Percentiles rank a stretch among this genome's conserved stretches.
phyloP scores from a whole-genome alignment of 1,140 invertebrate species.

The Drosophila varians region DNA sequence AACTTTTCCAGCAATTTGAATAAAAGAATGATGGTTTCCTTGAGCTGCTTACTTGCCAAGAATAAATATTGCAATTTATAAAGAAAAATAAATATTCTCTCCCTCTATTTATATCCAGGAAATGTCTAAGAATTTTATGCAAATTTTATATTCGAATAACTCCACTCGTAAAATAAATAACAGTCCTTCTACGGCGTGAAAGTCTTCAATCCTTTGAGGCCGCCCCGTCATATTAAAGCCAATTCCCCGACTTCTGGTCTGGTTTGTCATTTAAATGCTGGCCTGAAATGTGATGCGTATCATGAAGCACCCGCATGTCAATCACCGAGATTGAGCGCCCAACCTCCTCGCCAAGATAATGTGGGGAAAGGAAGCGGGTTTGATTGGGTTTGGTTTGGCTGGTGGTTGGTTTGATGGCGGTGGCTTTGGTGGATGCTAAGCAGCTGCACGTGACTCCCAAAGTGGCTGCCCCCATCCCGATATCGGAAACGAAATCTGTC shows the following conservation, averaged over 20 bases:
- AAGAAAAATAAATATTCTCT: not conserved
- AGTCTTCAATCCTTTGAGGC: constrained; percentile 8
- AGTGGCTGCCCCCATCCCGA: constrained; percentile 28
- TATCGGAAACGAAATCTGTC: constrained; percentile 19
- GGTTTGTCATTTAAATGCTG: constrained; percentile 53
- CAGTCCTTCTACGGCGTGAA: not conserved
- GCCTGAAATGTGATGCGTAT: constrained; percentile 45
- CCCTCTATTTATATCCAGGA: not conserved
- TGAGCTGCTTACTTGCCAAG: no score
- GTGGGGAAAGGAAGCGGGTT: constrained; percentile 31
- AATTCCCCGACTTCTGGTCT: constrained; percentile 52
- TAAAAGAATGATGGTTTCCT: no score
- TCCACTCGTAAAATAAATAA: not conserved
- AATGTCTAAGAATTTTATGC: not conserved
- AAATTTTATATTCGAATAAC: not conserved
- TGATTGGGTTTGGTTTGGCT: constrained; percentile 14
- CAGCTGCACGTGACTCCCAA: constrained; percentile 77
- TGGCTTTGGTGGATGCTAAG: constrained; percentile 64
- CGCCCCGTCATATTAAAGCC: constrained; percentile 36
- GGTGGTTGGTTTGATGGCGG: constrained; percentile 48
- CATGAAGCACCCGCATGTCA: constrained; percentile 68
- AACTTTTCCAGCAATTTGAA: no score
- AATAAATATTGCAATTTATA: not conserved
- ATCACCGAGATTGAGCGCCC: constrained; percentile 66
- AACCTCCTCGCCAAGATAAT: constrained; percentile 48